Base-by-base conservation (phyloP, 2,888 invertebrate species). In the Hedya salicella region DNA sequence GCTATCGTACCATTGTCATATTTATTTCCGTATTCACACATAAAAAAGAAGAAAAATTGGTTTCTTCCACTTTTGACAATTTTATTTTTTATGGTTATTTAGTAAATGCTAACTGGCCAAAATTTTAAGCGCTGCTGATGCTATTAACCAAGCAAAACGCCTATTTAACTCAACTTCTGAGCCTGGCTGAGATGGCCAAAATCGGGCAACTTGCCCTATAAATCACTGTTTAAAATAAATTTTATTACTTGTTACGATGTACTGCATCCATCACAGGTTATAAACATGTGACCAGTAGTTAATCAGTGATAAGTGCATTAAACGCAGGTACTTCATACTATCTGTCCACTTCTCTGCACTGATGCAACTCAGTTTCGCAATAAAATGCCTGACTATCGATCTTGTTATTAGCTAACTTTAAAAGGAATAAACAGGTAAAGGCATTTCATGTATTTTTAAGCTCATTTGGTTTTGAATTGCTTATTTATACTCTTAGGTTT, bases 271-370 rank as follows among this genome's bases (percentile, higher is more conserved):
- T 9, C 25, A 6, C 25, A 6, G 25, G 25, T 25, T 3, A 25
- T 25, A 25, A 65, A 68, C 64, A 54, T 60, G 49, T 54, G 40
- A 49, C 52, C 59, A 40, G 60, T 42, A 49, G 65, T 62, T 78
- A 73, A 81, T 81, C 78, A 76, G 48, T 32, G 82, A 79, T 84
- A 83, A 81, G 77, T 77, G 71, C 77, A 82, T 78, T 36, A 78
- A 78, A 79, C 78, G 75, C 73, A 68, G 70, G 69, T 75, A 74
- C 73, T 74, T 62, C 71, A 70, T 65, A 71, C 59, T 60, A 66
- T 66, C 60, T 21, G 53, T 42, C 59, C 68, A 68, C 68, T 68
- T 25, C n/a, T 54, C 50, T 44, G 46, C 49, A 42, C 59, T 61
- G 68, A 65, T 65, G 54, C 65, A 68, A 68, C 36, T n/a, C n/a